phyloP scores from a whole-genome alignment of 2,797 vertebrate genomes.

The Sebastes iracundus region DNA sequence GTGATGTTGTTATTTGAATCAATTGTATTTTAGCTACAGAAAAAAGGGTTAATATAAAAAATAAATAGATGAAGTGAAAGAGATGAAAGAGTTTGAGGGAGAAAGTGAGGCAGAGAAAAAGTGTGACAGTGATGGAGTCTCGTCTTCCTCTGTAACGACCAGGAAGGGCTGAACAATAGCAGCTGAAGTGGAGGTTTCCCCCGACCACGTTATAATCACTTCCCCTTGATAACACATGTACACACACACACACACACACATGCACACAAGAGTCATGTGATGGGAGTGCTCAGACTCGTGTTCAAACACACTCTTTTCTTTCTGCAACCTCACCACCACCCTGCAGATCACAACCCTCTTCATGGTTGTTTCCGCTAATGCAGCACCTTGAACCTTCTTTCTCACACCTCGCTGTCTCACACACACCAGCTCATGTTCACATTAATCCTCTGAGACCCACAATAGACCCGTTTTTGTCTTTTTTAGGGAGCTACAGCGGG shows the following conservation, averaged over 20 bases:
- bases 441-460: neutral
- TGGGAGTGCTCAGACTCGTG: neutral
- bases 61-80: neutral
- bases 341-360: neutral
- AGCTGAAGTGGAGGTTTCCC: constrained; percentile 45
- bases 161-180: constrained; percentile 66
- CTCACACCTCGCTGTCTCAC: constrained; percentile 4
- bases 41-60: neutral
- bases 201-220: constrained; percentile 37
- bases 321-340: constrained; percentile 1
- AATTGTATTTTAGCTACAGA: neutral
- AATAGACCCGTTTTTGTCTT: too few relatives aligned
- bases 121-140: constrained; percentile 30
- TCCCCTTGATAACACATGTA: constrained; percentile 27
- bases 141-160: constrained; percentile 34
- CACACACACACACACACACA: constrained; percentile 19
- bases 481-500: too few relatives aligned
- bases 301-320: constrained; percentile 10
- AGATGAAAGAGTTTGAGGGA: neutral
- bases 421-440: neutral
- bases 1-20: neutral
- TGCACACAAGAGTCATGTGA: neutral
- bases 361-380: constrained; percentile 12
- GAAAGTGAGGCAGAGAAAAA: neutral
- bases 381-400: neutral